Percentiles rank a stretch among this genome's conserved stretches.
phyloP scores from a whole-genome alignment of 2,113 vertebrate species.

The Piprites chloris region DNA sequence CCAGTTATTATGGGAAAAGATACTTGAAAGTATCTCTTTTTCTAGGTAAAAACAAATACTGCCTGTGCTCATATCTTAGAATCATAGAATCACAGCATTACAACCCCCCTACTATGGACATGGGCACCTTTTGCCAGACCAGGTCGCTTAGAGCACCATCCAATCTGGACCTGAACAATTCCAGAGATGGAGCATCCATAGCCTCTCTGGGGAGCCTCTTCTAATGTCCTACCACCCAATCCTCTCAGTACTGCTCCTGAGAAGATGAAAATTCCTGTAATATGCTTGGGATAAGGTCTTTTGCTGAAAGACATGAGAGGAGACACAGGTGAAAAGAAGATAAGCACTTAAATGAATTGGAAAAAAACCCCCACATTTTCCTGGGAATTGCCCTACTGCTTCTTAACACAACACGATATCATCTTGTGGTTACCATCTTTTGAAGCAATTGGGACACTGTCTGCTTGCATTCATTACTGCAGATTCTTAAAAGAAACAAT shows the following conservation, averaged over 20 bases:
- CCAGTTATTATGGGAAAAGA: neutral
- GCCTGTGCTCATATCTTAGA: neutral
- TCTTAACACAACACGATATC: neutral
- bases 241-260: neutral
- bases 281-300: neutral
- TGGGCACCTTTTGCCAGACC: neutral
- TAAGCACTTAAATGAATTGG: neutral
- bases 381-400: neutral
- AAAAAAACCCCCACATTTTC: neutral
- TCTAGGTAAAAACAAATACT: neutral
- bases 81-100: neutral
- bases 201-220: neutral
- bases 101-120: neutral
- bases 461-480: neutral
- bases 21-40: neutral
- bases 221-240: too few relatives aligned
- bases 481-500: neutral
- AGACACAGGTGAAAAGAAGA: rapidly evolving
- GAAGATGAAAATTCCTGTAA: neutral
- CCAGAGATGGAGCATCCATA: neutral
- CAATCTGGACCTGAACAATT: neutral
- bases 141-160: neutral
- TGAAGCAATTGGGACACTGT: neutral
- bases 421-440: neutral
- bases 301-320: neutral